Evolutionary conservation across 2,797 vertebrate species (phyloP), one percentile per base, ranked within the genome.

Genomic region (Brotogeris chrysoptera): DNA sequence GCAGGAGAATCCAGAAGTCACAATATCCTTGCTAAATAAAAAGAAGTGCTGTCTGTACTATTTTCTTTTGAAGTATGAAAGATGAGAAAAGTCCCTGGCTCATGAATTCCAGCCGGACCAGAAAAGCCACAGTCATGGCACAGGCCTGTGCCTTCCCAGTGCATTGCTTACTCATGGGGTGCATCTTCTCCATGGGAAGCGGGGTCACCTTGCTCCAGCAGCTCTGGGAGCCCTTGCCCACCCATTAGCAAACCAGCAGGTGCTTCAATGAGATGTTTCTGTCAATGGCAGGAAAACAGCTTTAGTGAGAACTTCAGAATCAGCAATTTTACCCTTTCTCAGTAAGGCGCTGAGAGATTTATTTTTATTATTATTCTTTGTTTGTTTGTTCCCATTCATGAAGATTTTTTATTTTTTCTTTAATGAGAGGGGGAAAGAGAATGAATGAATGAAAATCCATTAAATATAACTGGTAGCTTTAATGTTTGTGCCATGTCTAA

Each of bases 401-500:
- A 17, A 52, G 59, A 57, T 47, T 34, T 14, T n/a, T 34, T 55
- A 21, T n/a, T n/a, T 57, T 55, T 32, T 57, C 34, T 57, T 34
- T 16, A 64, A 70, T 8, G 11, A 55, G 13, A 52, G 44, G 68
- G 11, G 39, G 9, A 59, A 80, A 90, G 63, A 73, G 86, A 69
- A 61, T 44, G 72, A 88, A 80, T 78, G 72, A 94, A 92, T 92
- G 90, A 95, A 96, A 96, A 86, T 80, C 79, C 53, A 93, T 94
- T 96, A 95, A 90, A 83, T 88, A 57, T 90, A 92, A 79, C 61
- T 0, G 0, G 43, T 86, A 91, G 46, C 82, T 96, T 90, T 93
- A 94, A 88, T 91, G 84, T 95, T 95, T 96, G 91, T 95, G 72
- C 84, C 78, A 39, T 43, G n/a, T 82, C 88, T 95, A 92, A 96